Conservation (phyloP, 2,113 vertebrate species). For the Laticauda colubrina region DNA sequence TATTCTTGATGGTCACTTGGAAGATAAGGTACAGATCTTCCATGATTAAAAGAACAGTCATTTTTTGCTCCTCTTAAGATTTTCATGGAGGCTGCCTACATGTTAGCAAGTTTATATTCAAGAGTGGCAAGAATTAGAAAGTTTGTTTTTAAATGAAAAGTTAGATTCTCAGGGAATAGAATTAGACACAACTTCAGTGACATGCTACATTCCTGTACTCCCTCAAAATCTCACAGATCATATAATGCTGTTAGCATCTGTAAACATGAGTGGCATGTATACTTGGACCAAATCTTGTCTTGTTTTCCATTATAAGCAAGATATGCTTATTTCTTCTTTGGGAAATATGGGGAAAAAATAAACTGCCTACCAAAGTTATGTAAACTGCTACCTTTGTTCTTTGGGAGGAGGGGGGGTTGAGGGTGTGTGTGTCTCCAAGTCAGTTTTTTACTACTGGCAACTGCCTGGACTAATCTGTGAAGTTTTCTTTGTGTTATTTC, state of each 20-base stretch:
- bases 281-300: slow-evolving; percentile 28
- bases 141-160: neutral
- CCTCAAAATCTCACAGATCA: neutral
- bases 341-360: slow-evolving; percentile 47
- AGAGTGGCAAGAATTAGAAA: neutral
- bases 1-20: neutral
- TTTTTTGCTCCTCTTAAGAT: neutral
- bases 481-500: neutral
- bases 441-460: neutral
- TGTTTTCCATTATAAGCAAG: slow-evolving; percentile 42
- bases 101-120: neutral
- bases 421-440: neutral
- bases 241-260: neutral
- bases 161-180: neutral
- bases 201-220: neutral
- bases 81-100: neutral
- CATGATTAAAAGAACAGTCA: neutral
- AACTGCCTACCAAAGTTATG: slow-evolving; percentile 46
- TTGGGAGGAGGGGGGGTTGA: rapidly evolving
- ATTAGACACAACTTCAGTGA: neutral
- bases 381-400: slow-evolving; percentile 4
- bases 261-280: slow-evolving; percentile 37
- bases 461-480: neutral
- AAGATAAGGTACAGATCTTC: neutral
- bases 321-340: slow-evolving; percentile 43